Evolutionary conservation across 1,140 invertebrate species (phyloP).

Genomic region (Heliconius melpomene): DNA sequence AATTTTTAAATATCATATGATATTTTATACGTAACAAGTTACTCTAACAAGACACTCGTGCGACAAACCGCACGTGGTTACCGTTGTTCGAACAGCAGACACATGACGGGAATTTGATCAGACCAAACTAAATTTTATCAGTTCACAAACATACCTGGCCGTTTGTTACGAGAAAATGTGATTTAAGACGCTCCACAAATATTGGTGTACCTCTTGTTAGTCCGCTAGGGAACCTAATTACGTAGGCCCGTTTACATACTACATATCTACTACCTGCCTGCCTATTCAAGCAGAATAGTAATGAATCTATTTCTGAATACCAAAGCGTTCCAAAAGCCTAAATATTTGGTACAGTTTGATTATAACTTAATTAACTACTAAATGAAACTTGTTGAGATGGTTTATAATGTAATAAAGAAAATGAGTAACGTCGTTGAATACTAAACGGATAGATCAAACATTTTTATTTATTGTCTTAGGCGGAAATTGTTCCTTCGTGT

Average conservation of each 20-base stretch:
- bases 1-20: not conserved
- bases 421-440: not conserved
- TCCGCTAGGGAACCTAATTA: constrained; percentile 60
- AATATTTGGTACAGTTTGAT: not conserved
- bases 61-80: constrained; percentile 43
- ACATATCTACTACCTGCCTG: constrained; percentile 15
- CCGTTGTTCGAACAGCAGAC: constrained; percentile 53
- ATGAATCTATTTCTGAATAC: constrained; percentile 40
- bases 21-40: not conserved
- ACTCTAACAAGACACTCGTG: not conserved
- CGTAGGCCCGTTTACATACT: constrained; percentile 50
- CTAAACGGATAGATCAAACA: not conserved
- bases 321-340: not conserved
- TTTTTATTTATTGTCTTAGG: not conserved
- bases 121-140: constrained; percentile 74
- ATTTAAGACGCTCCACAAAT: constrained; percentile 78
- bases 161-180: constrained; percentile 73
- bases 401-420: not conserved
- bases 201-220: constrained; percentile 70
- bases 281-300: constrained; percentile 59
- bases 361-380: not conserved
- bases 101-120: constrained; percentile 75
- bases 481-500: not conserved
- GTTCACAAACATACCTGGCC: constrained; percentile 68
- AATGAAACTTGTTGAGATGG: not conserved